Base-by-base conservation (phyloP, 2,797 vertebrate genomes). In the Amblyopsis hoosieri region DNA sequence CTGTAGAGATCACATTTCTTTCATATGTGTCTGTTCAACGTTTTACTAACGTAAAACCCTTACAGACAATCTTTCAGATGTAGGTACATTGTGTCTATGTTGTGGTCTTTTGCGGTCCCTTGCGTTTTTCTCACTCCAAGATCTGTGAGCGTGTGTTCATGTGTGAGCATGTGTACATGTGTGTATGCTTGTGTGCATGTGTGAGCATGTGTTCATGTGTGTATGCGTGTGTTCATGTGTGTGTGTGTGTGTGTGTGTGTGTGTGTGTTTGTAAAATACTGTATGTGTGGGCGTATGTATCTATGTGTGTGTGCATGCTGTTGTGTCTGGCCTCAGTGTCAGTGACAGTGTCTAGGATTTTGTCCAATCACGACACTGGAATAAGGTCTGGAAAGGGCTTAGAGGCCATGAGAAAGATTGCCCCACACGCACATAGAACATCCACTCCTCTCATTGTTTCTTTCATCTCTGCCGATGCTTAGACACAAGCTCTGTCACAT, bases 281-380 rank as follows among this genome's bases (percentile, higher is more conserved):
- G 55, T 50, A 54, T 49, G 33, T 37, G 33, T 37, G 33, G 33
- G 33, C 33, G 33, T 37, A 37, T 37, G 33, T 37, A 6, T 37
- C 33, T 48, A 19, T 58, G 19, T 48, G 47, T 93, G 94, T 89
- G 92, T 93, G 93, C 92, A 89, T 92, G 93, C 92, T 93, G 91
- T 93, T 93, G 91, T 93, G 76, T 88, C 81, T 82, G 59, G 67
- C 77, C 79, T 81, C 74, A 37, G 33, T 37, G 33, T n/a, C 46
- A 70, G 80, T 81, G 89, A 89, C 85, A 85, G 83, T 82, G 87
- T 84, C 81, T 81, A 71, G 64, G 71, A 75, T 64, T 72, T 80
- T 53, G 77, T 86, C 91, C 92, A 92, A 91, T 87, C 83, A 69
- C 66, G 61, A 72, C 64, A 81, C 65, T 42, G 79, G 75, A 85